phyloP scores from a whole-genome alignment of 2,113 vertebrate species.

The Puffinus mauretanicus region DNA sequence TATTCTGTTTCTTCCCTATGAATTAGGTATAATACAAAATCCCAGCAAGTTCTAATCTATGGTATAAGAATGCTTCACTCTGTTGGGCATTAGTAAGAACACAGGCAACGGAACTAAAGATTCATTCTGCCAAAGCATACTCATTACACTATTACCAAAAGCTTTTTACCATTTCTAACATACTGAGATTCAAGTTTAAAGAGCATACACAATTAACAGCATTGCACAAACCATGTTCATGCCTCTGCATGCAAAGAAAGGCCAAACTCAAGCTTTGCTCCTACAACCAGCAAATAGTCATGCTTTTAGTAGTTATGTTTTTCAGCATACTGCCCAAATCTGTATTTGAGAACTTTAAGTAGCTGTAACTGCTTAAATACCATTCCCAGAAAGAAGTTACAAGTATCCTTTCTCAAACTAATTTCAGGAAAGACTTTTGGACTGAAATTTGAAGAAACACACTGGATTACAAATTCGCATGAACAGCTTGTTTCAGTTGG shows the following conservation, averaged over 20 bases:
- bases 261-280: background rate
- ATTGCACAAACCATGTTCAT: slow-evolving; percentile 19
- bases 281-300: background rate
- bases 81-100: background rate
- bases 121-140: background rate
- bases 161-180: background rate
- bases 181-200: background rate
- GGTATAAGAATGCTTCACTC: background rate
- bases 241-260: slow-evolving; percentile 4
- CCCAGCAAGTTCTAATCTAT: background rate
- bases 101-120: background rate
- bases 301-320: background rate
- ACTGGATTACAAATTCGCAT: background rate
- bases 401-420: background rate
- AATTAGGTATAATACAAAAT: background rate
- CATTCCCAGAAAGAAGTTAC: background rate
- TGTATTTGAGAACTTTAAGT: background rate
- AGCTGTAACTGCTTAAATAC: background rate
- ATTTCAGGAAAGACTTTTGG: background rate
- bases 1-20: background rate
- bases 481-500: background rate
- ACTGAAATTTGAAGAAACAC: background rate
- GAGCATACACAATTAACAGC: background rate
- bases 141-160: background rate
- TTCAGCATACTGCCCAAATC: background rate